Evolutionary conservation across 2,888 invertebrate genomes (phyloP), one percentile per base, ranked within the genome.

Genomic region (Euproctis similis): DNA sequence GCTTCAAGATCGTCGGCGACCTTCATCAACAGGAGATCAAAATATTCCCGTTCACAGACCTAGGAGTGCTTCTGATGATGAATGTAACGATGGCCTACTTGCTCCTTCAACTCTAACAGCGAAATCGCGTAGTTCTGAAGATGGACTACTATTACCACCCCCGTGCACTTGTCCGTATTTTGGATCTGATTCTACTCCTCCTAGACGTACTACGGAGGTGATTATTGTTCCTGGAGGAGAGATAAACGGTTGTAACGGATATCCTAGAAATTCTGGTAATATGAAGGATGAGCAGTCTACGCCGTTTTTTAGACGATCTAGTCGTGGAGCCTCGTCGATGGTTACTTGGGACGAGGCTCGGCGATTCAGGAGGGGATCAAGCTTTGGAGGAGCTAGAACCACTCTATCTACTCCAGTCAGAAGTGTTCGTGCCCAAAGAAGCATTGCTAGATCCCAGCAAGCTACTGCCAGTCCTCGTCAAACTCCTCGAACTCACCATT

Each of bases 141-240:
- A 84, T 33, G 75, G 80, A 37, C 63, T 89, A 12, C 80, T 88
- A 5, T 59, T 93, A 19, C 92, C 92, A 2, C 91, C 92, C 1
- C 92, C 92, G 0, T 93, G 93, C 62, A 92, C 92, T 0, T 93
- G 93, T 54, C 92, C 93, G 0, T 93, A 93, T 52, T 93, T 94
- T 54, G 92, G 93, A 0, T 88, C 90, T 39, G 88, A 88, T 1
- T 87, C 89, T 10, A 66, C 86, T 41, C 81, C 88, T 32, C 84
- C 87, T 48, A 61, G 75, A 39, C 57, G 76, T 8, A 78, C 80
- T 1, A 85, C 85, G 1, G 80, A 81, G 55, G 76, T 80, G 0
- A 85, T 87, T 1, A 87, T 86, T 18, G 85, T 86, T 5, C 85
- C 87, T 14, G 82, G 82, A 23, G 87, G 87, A n/a, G 85, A 81